Evolutionary conservation across 2,113 vertebrate genomes (phyloP), one percentile per base, ranked within the genome.

Genomic region (Mellivora capensis): DNA sequence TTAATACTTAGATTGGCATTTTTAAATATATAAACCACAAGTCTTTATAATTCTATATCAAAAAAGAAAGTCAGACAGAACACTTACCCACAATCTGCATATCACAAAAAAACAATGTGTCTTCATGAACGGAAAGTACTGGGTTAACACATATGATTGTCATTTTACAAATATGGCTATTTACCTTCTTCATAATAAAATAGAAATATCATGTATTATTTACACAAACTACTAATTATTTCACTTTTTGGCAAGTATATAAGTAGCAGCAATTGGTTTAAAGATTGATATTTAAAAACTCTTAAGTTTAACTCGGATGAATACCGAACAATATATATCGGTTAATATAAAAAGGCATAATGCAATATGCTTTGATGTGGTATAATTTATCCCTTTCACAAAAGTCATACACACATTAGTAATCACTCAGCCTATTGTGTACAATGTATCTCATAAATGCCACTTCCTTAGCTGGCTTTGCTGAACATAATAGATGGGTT

Each of bases 61-160:
- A 97, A 98, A 97, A 93, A 84, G 98, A 98, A 98, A 94, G 95
- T 96, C 96, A 94, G 94, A 98, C 98, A 98, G 97, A 99, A 99
- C 98, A 98, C 98, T 97, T 98, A 97, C 98, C 98, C 98, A 98
- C 97, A 99, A 96, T 99, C 97, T 99, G 98, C 98, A 98, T 87
- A 98, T 98, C 99, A 97, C 97, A 98, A 98, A 99, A 99, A 98
- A 98, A 87, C 98, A 99, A 99, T 98, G 96, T 97, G 98, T 99
- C 98, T 99, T 98, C 97, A 93, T 81, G 76, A 98, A 98, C 93
- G 71, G 93, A 97, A 97, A 88, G 94, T 95, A 95, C 92, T 98
- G 87, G 96, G 97, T 97, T 90, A 98, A 98, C 98, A 98, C 90
- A 90, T 37, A 98, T 99, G 99, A 99, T 99, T 99, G 99, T 99